Percentiles rank a stretch among this genome's conserved stretches.
These are phyloP conservation scores for Latrodectus elegans DNA, from an alignment of 2,888 invertebrate genomes.

Conservation along the genomic window DNA sequence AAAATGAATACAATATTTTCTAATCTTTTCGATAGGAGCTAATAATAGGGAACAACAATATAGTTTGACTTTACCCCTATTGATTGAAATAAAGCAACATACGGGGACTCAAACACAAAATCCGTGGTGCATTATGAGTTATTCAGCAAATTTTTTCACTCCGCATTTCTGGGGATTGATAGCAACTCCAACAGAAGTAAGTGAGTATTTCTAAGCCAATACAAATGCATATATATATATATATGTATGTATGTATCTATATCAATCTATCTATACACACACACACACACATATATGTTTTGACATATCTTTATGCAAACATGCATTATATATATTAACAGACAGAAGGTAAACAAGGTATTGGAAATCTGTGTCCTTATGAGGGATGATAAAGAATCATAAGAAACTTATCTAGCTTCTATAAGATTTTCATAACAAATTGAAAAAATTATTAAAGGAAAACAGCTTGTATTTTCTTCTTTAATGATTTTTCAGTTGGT, in stretches of 20 bases:
- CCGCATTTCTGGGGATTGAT: constrained; percentile 59
- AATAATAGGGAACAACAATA: constrained; percentile 54
- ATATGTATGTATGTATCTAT: not conserved
- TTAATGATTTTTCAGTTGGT: no score
- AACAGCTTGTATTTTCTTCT: no score
- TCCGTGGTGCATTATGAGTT: constrained; percentile 64
- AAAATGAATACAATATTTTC: no score
- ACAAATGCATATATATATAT: not conserved
- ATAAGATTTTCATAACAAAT: no score
- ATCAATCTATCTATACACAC: not conserved
- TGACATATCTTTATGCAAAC: not conserved
- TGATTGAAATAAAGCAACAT: constrained; percentile 43
- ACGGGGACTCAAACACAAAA: constrained; percentile 33
- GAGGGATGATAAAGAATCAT: no score
- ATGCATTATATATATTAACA: no score
- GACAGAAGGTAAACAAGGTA: no score
- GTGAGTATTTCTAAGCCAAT: not conserved
- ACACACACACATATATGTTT: not conserved
- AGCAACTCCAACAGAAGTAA: constrained; percentile 61
- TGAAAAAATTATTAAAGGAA: no score
- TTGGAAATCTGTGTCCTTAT: no score
- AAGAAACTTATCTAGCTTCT: no score
- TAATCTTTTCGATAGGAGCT: constrained; percentile 8
- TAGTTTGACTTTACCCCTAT: constrained; percentile 36
- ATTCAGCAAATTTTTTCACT: constrained; percentile 32